Evolutionary conservation across 2,888 invertebrate genomes (phyloP), one percentile per base, ranked within the genome.

Genomic region (Steromphala cineraria): DNA sequence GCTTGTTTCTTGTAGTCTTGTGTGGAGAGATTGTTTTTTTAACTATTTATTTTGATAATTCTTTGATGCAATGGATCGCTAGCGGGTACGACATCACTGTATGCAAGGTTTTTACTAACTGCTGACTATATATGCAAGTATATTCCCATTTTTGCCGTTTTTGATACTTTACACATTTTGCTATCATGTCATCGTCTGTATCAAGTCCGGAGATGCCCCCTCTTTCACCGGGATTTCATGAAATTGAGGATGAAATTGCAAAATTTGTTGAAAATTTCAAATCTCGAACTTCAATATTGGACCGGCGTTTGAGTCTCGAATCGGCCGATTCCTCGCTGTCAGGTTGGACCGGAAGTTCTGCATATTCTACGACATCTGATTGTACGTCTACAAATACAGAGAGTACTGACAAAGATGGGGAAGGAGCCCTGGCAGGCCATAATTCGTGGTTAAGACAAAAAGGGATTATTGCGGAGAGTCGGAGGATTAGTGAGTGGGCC

Each of bases 211-310:
- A 76, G 52, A 24, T 55, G 36, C 79, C 62, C 24, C 74, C 56
- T 19, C 76, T 79, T 31, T 77, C 79, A 0, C 81, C 81, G n/a
- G 85, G 82, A 21, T 84, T 84, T 81, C 84, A 84, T 75, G 83
- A 90, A 83, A 90, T 91, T 53, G 91, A 91, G 81, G 87, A 89
- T 78, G 89, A 90, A 78, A 91, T 91, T 76, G 90, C 90, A 81
- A 89, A 86, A 62, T 91, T 91, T 85, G 88, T 91, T 56, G 90
- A 91, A 81, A 90, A 88, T 78, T 91, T 91, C 81, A 89, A 89
- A 77, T 86, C 89, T 78, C 89, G 89, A 81, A 88, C 86, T 15
- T 90, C 89, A 28, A 84, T 84, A 8, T 79, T 90, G 56, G 90
- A 90, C 79, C 84, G 83, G 53, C 86, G 88, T 1, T 80, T 80